Evolutionary conservation across 1,140 invertebrate genomes (phyloP), one percentile per base, ranked within the genome.

Genomic region (Atta texana): DNA sequence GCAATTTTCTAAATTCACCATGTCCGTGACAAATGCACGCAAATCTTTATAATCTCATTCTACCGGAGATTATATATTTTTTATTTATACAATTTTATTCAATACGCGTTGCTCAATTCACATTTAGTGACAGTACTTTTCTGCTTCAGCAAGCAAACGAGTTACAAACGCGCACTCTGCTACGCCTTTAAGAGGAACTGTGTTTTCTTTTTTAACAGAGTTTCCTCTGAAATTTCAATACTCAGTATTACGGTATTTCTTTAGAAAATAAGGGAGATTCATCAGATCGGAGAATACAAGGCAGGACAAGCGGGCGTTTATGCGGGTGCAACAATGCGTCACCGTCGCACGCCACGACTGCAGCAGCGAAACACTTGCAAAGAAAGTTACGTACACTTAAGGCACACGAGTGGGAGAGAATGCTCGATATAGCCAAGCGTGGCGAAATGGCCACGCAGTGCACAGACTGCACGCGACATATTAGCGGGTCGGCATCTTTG

Each of bases 401-500:
- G 44, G 59, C 53, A 81, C 55, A 61, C 34, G n/a, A 31, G 31
- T 57, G 82, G 8, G 34, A 31, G 44, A 61, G 71, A 61, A 71
- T 4, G 59, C 59, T 24, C n/a, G 74, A 85, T 76, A 77, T 75
- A 85, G 61, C 34, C 44, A 21, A 77, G 82, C 63, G 85, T 61
- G 80, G 69, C 72, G 64, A 85, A 86, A 28, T 31, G 81, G 75
- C 55, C 85, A 61, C 69, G 57, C 61, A 63, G 61, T 78, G 66
- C 31, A 53, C 89, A 63, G 85, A 76, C 72, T 85, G 72, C 80
- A 84, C 69, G 80, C 84, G 85, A 90, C 89, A 80, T 87, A 91
- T 91, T 91, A 91, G 87, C 80, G 55, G 55, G 53, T 53, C 71
- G 72, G 74, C 81, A 71, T 91, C 88, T 91, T 81, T 82, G 78